These are phyloP conservation scores for Seriola dumerili DNA, from an alignment of 2,113 vertebrate species.

Conservation along the genomic window DNA sequence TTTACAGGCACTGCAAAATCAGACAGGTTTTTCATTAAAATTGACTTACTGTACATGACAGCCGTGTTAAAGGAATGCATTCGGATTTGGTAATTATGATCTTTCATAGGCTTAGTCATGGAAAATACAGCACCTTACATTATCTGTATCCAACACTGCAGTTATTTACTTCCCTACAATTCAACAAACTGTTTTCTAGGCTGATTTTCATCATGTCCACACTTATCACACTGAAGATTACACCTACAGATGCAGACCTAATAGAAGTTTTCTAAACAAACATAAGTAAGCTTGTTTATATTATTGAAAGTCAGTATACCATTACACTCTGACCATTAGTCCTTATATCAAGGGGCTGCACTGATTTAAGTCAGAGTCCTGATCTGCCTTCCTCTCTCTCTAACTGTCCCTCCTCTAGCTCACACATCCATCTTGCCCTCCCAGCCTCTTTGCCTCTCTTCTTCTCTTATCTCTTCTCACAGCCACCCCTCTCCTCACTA, in stretches of 20 bases:
- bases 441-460: not conserved
- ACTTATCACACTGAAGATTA: not conserved
- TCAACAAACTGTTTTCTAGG: not conserved
- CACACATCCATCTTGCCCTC: slow-evolving; percentile 43
- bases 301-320: slow-evolving; percentile 35
- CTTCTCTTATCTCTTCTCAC: slow-evolving; percentile 62
- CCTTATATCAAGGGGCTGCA: slow-evolving; percentile 23
- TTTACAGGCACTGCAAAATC: not conserved
- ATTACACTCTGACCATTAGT: slow-evolving; percentile 24
- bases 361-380: slow-evolving; percentile 34
- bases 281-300: slow-evolving; percentile 15
- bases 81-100: not conserved
- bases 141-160: not conserved
- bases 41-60: not conserved
- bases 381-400: slow-evolving; percentile 34
- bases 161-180: slow-evolving; percentile 7
- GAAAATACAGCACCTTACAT: not conserved
- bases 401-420: slow-evolving; percentile 41
- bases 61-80: not conserved
- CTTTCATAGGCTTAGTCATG: not conserved
- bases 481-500: slow-evolving; percentile 58
- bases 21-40: not conserved
- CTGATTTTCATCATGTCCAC: not conserved
- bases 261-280: slow-evolving; percentile 9
- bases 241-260: not conserved